A percentile compares a stretch with the other conserved stretches of the same genome.
phyloP scores from a whole-genome alignment of 2,888 invertebrate genomes.

The Electrophaes corylata region DNA sequence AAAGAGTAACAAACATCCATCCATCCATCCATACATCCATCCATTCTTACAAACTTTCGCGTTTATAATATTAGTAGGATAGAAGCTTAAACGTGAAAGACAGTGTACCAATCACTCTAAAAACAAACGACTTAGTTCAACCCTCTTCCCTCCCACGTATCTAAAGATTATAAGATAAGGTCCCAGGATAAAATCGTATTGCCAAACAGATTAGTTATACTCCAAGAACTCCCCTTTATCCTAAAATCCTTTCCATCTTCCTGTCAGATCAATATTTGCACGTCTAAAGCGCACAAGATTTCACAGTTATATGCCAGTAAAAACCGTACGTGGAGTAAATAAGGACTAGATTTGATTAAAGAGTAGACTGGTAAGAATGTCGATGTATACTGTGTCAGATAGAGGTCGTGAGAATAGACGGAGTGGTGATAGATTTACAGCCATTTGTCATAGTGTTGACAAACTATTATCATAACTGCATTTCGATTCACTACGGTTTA shows the following conservation, averaged over 20 bases:
- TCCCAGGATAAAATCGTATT: conserved; percentile 19
- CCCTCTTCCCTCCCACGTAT: conserved; percentile 8
- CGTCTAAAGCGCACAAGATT: conserved; percentile 15
- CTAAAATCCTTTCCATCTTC: conserved; percentile 21
- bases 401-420: conserved; percentile 32
- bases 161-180: too few relatives aligned
- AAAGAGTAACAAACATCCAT: too few relatives aligned
- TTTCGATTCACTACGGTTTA: conserved; percentile 16
- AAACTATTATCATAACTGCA: conserved; percentile 29
- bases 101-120: not conserved
- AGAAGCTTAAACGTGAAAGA: too few relatives aligned
- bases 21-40: too few relatives aligned
- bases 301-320: not conserved
- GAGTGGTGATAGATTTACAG: conserved; percentile 29
- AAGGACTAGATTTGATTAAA: conserved; percentile 7
- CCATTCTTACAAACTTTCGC: too few relatives aligned
- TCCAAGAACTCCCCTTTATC: conserved; percentile 13
- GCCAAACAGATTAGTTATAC: conserved; percentile 23
- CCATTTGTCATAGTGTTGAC: conserved; percentile 36
- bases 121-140: conserved; percentile 4
- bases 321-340: conserved; percentile 1
- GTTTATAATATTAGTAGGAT: too few relatives aligned
- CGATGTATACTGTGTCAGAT: not conserved
- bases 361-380: not conserved
- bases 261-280: conserved; percentile 35